Base-by-base conservation (phyloP, 2,797 vertebrate genomes). In the Leuciscus waleckii region DNA sequence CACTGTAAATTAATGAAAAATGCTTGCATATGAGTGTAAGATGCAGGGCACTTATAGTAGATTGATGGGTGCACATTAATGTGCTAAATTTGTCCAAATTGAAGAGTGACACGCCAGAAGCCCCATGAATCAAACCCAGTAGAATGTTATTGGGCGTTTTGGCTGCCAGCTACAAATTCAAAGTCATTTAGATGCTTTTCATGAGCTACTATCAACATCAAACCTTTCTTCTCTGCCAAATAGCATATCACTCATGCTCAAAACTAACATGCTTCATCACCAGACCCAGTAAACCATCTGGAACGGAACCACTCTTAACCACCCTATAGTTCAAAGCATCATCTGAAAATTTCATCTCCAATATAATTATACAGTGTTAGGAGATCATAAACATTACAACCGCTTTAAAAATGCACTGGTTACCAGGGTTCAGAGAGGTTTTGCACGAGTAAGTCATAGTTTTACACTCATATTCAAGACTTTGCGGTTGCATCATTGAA, bases 281-380 rank as follows among this genome's bases (percentile, higher is more conserved):
- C 29, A 73, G 39, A 79, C 58, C 8, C 1, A 63, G 79, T 39
- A 65, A 84, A 79, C 51, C 87, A 86, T 82, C 81, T 79, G 83
- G 69, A 78, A 84, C 32, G 23, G 19, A 76, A 71, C 56, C 51
- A 10, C 32, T 79, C 61, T 35, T 74, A 82, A 69, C 41, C 16
- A 21, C 83, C 75, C 74, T 65, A 49, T 49, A 19, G 14, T 46
- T 68, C 37, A 73, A 71, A 63, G 14, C 21, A 13, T 65, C 54
- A 71, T 82, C 23, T 39, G 26, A 65, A 76, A 65, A 69, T 51
- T 1, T 37, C 7, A 61, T 46, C 77, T 79, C 77, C 9, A 61
- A 46, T 75, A 43, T 81, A 87, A 87, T 86, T 78, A 70, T 21
- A 73, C 26, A 35, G 71, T 65, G 39, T 17, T 75, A 85, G 69